These are phyloP conservation scores for Auanema freiburgensis DNA, from an alignment of 2,888 invertebrate genomes.

Conservation along the genomic window DNA sequence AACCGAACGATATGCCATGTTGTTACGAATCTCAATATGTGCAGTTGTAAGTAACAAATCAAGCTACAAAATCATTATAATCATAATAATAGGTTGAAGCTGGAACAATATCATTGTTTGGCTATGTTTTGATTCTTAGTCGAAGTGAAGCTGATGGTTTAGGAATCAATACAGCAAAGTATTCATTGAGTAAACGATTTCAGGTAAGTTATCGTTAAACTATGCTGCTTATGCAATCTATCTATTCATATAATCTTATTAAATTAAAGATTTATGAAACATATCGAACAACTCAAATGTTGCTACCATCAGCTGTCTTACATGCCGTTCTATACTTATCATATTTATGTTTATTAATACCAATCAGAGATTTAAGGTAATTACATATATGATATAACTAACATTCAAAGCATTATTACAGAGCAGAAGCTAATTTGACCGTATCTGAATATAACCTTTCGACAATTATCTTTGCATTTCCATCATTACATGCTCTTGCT, in stretches of 20 bases:
- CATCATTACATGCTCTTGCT: slow-evolving; percentile 30
- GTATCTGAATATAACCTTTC: slow-evolving; percentile 27
- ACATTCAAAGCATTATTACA: slow-evolving; percentile 1
- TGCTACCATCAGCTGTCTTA: slow-evolving; percentile 31
- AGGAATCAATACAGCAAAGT: slow-evolving; percentile 35
- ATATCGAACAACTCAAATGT: slow-evolving; percentile 33
- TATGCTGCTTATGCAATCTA: neutral
- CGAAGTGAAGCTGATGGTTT: slow-evolving; percentile 28
- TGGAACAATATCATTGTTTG: slow-evolving; percentile 32
- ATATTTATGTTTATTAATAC: slow-evolving; percentile 30
- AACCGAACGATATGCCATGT: slow-evolving; percentile 24
- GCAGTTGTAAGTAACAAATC: slow-evolving; percentile 10
- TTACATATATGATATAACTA: neutral
- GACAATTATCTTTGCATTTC: slow-evolving; percentile 32
- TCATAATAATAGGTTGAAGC: slow-evolving; percentile 21
- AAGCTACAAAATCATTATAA: neutral
- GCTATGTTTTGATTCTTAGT: slow-evolving; percentile 28
- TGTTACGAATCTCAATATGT: slow-evolving; percentile 27
- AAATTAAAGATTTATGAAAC: slow-evolving; percentile 33
- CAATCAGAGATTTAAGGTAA: slow-evolving; percentile 25
- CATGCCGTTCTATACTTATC: slow-evolving; percentile 32
- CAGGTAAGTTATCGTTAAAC: slow-evolving; percentile 23
- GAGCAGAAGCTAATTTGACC: slow-evolving; percentile 23
- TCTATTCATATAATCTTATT: neutral
- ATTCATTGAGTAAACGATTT: slow-evolving; percentile 29